These are phyloP conservation scores for Chouioia cunea DNA, from an alignment of 2,888 invertebrate species.

Conservation along the genomic window DNA sequence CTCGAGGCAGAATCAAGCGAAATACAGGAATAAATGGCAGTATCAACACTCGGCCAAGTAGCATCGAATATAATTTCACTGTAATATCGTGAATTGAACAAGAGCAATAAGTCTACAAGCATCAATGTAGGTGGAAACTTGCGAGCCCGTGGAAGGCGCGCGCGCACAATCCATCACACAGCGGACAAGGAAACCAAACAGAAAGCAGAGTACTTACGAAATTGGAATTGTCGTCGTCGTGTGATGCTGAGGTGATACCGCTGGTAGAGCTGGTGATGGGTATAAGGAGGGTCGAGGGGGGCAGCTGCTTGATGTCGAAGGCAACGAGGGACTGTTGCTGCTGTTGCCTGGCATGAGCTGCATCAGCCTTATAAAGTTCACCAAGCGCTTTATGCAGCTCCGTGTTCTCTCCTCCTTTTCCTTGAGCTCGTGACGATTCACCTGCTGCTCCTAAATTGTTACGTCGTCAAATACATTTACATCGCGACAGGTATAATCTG, in stretches of 20 bases:
- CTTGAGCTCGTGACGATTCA: slow-evolving; percentile 61
- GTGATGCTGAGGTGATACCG: slow-evolving; percentile 43
- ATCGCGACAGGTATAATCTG: too few species aligned
- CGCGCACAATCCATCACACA: too few species aligned
- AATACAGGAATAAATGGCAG: too few species aligned
- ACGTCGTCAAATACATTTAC: not conserved
- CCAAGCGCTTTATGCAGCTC: slow-evolving; percentile 65
- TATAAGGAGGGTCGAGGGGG: slow-evolving; percentile 66
- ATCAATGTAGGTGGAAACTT: too few species aligned
- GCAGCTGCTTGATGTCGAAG: slow-evolving; percentile 61
- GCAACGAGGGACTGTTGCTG: slow-evolving; percentile 51
- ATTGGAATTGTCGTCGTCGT: slow-evolving; percentile 19
- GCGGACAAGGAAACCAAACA: too few species aligned
- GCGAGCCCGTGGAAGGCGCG: too few species aligned
- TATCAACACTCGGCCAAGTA: too few species aligned
- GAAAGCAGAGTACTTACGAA: too few species aligned
- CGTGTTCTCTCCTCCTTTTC: slow-evolving; percentile 66
- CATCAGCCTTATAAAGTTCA: slow-evolving; percentile 66
- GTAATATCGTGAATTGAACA: too few species aligned
- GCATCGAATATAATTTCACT: too few species aligned
- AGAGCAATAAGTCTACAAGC: too few species aligned
- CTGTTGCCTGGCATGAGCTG: slow-evolving; percentile 57
- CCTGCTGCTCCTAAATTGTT: slow-evolving; percentile 61
- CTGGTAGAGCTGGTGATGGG: slow-evolving; percentile 52
- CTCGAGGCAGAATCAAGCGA: too few species aligned